Conservation (phyloP, 2,888 invertebrate species). For the Trachelus tabidus region DNA sequence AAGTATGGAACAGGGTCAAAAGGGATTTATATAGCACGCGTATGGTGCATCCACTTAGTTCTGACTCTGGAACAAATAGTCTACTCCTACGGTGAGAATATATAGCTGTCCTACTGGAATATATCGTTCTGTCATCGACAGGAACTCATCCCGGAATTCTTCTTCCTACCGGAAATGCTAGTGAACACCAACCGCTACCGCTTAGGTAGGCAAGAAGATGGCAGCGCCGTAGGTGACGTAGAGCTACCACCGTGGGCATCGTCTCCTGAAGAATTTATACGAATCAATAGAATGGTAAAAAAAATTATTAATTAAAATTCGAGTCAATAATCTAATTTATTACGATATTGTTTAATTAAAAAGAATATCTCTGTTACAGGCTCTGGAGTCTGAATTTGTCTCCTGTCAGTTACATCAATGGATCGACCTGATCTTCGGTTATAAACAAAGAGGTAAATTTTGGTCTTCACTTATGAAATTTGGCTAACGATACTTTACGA, state of each 20-base stretch:
- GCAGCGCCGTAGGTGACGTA: slow-evolving; percentile 81
- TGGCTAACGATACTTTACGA: neutral
- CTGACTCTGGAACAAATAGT: neutral
- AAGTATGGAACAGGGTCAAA: neutral
- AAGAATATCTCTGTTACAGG: slow-evolving; percentile 68
- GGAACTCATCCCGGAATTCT: slow-evolving; percentile 98
- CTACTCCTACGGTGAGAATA: neutral
- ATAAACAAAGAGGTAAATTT: slow-evolving; percentile 90
- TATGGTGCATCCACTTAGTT: neutral
- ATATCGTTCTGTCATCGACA: slow-evolving; percentile 57
- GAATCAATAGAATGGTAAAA: slow-evolving; percentile 93
- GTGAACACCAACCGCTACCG: slow-evolving; percentile 88
- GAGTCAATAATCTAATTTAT: neutral
- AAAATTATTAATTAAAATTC: neutral
- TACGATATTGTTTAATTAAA: slow-evolving; percentile 17
- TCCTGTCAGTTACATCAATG: slow-evolving; percentile 99
- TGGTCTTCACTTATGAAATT: neutral
- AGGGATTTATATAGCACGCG: neutral
- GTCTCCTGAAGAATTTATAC: slow-evolving; percentile 96
- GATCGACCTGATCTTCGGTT: slow-evolving; percentile 99
- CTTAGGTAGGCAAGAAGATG: slow-evolving; percentile 90
- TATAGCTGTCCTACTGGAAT: slow-evolving; percentile 8
- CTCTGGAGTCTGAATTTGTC: slow-evolving; percentile 98
- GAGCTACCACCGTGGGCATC: slow-evolving; percentile 97
- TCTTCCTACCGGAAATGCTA: slow-evolving; percentile 99